A percentile compares a stretch with the other conserved stretches of the same genome.
Conservation (phyloP, 2,797 vertebrate genomes). For the Sus cebifrons region DNA sequence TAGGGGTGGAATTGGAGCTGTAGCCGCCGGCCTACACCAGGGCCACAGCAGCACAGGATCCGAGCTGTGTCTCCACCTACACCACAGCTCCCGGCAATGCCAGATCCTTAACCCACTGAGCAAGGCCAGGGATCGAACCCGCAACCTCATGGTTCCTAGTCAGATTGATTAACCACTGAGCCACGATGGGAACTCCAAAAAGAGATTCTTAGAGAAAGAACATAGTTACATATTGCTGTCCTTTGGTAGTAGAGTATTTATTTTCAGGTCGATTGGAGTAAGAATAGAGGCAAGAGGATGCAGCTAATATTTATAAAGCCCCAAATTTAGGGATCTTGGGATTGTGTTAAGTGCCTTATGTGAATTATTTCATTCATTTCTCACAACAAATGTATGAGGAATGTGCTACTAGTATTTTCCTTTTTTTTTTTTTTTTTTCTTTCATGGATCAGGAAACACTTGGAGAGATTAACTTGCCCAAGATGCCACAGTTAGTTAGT, state of each 20-base stretch:
- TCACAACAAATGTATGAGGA: not conserved
- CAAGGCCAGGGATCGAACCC: too few species aligned
- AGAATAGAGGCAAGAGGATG: not conserved
- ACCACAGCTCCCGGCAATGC: too few species aligned
- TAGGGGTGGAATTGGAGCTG: too few species aligned
- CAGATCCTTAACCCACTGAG: too few species aligned
- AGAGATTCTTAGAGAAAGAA: not conserved
- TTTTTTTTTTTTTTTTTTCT: not conserved
- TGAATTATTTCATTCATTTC: not conserved
- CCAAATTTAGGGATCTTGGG: not conserved
- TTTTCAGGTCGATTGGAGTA: constrained; percentile 17
- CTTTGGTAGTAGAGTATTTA: not conserved
- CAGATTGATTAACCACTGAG: too few species aligned
- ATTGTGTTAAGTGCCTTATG: not conserved
- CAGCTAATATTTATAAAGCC: not conserved
- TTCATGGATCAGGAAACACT: not conserved
- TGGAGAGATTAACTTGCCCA: not conserved
- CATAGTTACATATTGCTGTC: not conserved
- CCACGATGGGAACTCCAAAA: not conserved
- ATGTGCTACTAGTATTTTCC: not conserved
- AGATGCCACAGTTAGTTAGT: not conserved
- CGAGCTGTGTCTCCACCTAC: too few species aligned
- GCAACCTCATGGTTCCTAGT: too few species aligned
- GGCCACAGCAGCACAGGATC: too few species aligned
- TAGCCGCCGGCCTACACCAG: too few species aligned